Conservation (phyloP, 2,797 vertebrate species). For the Fistularia tabacaria region DNA sequence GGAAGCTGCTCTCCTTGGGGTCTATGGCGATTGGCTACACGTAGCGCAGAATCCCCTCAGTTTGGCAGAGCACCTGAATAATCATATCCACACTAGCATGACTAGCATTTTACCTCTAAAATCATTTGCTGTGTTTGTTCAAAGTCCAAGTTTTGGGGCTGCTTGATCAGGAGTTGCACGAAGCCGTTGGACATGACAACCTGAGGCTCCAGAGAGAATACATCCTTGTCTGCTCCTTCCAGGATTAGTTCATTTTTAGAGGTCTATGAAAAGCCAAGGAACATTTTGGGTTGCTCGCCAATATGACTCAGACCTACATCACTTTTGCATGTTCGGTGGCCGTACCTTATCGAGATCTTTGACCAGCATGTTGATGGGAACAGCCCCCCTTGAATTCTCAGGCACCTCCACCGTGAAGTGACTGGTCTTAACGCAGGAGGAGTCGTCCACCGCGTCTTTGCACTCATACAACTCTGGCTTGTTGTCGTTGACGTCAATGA, state of each 20-base stretch:
- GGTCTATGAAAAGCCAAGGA: slow-evolving; percentile 60
- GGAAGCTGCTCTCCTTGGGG: slow-evolving; percentile 25
- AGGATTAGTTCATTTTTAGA: slow-evolving; percentile 73
- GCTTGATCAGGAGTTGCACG: slow-evolving; percentile 79
- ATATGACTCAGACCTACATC: background rate
- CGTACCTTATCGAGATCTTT: slow-evolving; percentile 82
- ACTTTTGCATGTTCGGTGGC: background rate
- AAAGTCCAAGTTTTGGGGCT: slow-evolving; percentile 76
- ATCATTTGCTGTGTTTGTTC: slow-evolving; percentile 71
- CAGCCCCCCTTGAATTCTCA: slow-evolving; percentile 74
- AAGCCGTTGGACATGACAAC: slow-evolving; percentile 37
- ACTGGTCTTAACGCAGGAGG: slow-evolving; percentile 51
- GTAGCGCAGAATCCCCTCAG: background rate
- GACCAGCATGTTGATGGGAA: slow-evolving; percentile 77
- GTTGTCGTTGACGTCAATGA: slow-evolving; percentile 86
- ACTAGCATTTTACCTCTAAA: slow-evolving; percentile 72
- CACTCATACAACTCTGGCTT: slow-evolving; percentile 84
- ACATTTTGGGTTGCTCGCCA: background rate
- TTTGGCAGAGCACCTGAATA: too few relatives aligned
- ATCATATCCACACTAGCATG: background rate
- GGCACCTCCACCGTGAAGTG: slow-evolving; percentile 73
- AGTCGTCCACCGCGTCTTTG: background rate
- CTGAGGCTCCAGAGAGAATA: slow-evolving; percentile 78
- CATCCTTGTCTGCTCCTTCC: slow-evolving; percentile 59
- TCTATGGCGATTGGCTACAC: slow-evolving; percentile 85